These are phyloP conservation scores for Crax fasciolata DNA, from an alignment of 2,797 vertebrate species.

Conservation along the genomic window DNA sequence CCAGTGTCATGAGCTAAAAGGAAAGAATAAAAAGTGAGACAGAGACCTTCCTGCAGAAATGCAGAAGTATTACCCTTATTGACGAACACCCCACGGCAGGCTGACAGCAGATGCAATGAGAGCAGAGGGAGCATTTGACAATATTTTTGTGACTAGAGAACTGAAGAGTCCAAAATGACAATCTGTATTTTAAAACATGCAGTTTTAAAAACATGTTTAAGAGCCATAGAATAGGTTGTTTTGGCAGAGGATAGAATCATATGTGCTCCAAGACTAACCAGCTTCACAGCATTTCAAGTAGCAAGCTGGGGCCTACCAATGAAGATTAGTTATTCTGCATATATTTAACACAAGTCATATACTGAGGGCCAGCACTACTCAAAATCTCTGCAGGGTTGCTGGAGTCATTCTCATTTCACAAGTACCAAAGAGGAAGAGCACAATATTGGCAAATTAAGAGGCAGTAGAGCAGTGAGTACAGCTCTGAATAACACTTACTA, in stretches of 20 bases:
- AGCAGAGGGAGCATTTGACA: neutral
- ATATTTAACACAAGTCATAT: neutral
- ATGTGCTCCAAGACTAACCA: neutral
- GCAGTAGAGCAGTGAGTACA: neutral
- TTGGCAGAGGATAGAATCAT: neutral
- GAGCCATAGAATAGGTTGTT: neutral
- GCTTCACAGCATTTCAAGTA: neutral
- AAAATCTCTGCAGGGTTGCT: neutral
- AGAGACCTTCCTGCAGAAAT: neutral
- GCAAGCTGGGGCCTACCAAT: neutral
- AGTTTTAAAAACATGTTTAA: neutral
- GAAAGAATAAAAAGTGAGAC: slow-evolving; percentile 28
- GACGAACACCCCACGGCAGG: neutral
- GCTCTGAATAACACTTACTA: neutral
- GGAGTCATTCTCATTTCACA: neutral
- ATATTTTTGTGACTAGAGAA: neutral
- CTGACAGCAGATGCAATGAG: neutral
- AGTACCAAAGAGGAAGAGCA: neutral
- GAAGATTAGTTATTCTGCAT: neutral
- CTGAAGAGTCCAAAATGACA: neutral
- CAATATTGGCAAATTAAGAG: neutral
- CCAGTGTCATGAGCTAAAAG: slow-evolving; percentile 96
- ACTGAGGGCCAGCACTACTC: neutral
- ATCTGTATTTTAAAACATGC: neutral
- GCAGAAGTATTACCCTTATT: neutral